Evolutionary conservation across 2,797 vertebrate genomes (phyloP).

Genomic region (Leptatherina wallacei): DNA sequence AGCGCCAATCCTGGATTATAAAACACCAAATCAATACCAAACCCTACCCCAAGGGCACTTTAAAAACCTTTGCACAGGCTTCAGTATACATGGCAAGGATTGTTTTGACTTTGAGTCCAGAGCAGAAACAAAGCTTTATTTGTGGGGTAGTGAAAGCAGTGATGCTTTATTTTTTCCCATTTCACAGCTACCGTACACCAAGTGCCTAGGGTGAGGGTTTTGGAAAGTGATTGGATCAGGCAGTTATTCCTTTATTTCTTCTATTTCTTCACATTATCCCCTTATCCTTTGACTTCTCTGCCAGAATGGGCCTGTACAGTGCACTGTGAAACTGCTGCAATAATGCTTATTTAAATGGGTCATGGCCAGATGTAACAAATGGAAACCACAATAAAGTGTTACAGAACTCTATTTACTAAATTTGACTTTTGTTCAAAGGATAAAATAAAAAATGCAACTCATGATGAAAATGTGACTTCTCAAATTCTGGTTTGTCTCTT

Average conservation of each 20-base stretch:
- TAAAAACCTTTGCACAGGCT: constrained; percentile 72
- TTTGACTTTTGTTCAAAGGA: constrained; percentile 58
- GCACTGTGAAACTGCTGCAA: constrained; percentile 77
- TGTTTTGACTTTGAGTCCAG: constrained; percentile 59
- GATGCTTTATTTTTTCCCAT: constrained; percentile 56
- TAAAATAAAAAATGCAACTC: constrained; percentile 60
- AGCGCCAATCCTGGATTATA: constrained; percentile 49
- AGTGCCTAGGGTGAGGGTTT: constrained; percentile 76
- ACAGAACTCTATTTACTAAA: constrained; percentile 47
- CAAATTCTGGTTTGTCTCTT: constrained; percentile 24
- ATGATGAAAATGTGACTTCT: constrained; percentile 34
- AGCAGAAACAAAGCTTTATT: constrained; percentile 58
- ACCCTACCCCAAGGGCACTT: constrained; percentile 73
- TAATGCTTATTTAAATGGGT: constrained; percentile 60
- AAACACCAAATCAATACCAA: constrained; percentile 71
- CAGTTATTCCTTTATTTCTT: constrained; percentile 60
- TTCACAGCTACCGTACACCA: constrained; percentile 77
- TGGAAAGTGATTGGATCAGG: constrained; percentile 68
- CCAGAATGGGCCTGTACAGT: constrained; percentile 61
- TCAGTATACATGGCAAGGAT: constrained; percentile 62
- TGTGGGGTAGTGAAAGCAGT: constrained; percentile 53
- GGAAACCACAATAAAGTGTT: constrained; percentile 60
- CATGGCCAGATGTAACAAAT: constrained; percentile 50
- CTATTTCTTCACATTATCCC: constrained; percentile 43
- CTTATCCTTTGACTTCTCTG: constrained; percentile 30